These are phyloP conservation scores for Heliopora coerulea DNA, from an alignment of 92 coral and sea anemone genomes.

Conservation along the genomic window DNA sequence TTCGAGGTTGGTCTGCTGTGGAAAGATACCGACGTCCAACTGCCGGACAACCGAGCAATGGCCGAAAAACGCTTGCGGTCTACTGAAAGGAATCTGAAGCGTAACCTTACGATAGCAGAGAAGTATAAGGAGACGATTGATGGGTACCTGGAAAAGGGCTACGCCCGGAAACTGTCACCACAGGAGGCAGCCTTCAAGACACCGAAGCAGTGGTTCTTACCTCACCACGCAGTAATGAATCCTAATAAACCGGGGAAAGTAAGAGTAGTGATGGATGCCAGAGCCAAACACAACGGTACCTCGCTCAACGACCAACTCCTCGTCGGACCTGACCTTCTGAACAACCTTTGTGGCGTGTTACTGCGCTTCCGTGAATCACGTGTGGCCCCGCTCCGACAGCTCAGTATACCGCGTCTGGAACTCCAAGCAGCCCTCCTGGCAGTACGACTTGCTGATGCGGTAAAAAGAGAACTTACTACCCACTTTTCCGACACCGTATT, in stretches of 20 bases:
- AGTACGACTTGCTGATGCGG: slow-evolving; percentile 43
- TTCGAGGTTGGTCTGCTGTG: slow-evolving; percentile 51
- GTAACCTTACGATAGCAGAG: slow-evolving; percentile 43
- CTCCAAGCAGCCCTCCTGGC: slow-evolving; percentile 65
- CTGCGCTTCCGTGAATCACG: too few species aligned
- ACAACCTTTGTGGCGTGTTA: too few species aligned
- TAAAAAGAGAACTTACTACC: slow-evolving; percentile 54
- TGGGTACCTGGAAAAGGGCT: slow-evolving; percentile 43
- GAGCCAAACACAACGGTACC: too few species aligned
- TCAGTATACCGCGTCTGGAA: slow-evolving; percentile 64
- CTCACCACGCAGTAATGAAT: too few species aligned
- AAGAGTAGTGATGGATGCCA: too few species aligned
- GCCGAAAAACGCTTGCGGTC: slow-evolving; percentile 54
- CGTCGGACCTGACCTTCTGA: too few species aligned
- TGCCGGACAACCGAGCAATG: slow-evolving; percentile 47
- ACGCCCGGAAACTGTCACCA: slow-evolving; percentile 49
- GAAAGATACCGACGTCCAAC: too few species aligned
- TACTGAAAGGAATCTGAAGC: slow-evolving; percentile 45
- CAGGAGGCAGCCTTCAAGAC: slow-evolving; percentile 41
- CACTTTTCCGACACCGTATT: slow-evolving; percentile 30
- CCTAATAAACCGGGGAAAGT: too few species aligned
- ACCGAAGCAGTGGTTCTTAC: too few species aligned
- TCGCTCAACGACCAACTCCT: too few species aligned
- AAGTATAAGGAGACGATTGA: slow-evolving; percentile 53
- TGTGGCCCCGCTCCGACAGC: slow-evolving; percentile 64